Conservation (phyloP, 2,113 vertebrate genomes). For the Sakesphorus luctuosus region DNA sequence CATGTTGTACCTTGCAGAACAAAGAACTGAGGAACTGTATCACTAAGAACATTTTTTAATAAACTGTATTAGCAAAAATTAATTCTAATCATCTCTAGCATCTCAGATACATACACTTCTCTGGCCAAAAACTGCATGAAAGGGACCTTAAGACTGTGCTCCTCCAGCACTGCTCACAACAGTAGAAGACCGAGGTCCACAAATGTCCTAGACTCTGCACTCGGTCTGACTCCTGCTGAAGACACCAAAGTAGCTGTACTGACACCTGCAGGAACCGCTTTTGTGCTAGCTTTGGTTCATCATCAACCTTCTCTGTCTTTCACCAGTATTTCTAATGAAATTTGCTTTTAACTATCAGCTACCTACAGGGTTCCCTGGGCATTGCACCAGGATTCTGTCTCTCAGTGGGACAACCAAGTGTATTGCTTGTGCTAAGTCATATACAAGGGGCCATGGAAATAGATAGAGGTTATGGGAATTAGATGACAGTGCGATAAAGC, state of each 20-base stretch:
- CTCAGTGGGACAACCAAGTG: not conserved
- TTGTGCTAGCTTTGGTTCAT: not conserved
- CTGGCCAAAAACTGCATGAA: not conserved
- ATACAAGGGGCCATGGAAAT: not conserved
- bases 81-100: not conserved
- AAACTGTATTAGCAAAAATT: not conserved
- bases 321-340: not conserved
- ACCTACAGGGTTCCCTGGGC: not conserved
- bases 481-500: not conserved
- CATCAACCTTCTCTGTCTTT: not conserved
- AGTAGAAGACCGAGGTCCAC: not conserved
- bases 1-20: not conserved
- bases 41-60: not conserved
- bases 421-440: not conserved
- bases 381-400: not conserved
- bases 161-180: not conserved
- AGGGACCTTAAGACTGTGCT: not conserved
- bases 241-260: not conserved
- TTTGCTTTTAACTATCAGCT: not conserved
- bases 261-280: not conserved
- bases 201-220: not conserved
- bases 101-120: not conserved
- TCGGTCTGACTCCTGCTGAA: not conserved
- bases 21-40: not conserved
- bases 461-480: not conserved